Conservation (phyloP, 2,888 invertebrate species). For the Alsophila aescularia region DNA sequence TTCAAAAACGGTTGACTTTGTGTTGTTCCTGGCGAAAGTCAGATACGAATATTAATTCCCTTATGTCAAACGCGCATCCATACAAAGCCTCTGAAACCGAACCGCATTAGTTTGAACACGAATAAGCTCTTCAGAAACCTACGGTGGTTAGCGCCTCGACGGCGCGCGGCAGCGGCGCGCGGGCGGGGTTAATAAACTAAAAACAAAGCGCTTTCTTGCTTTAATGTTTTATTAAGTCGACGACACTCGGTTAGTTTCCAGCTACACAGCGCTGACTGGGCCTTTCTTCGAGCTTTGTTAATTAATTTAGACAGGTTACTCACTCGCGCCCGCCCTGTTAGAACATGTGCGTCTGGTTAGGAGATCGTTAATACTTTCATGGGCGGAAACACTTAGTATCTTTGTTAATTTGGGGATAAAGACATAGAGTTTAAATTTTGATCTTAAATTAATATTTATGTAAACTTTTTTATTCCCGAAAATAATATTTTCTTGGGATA, state of each 20-base stretch:
- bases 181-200: conserved; percentile 51
- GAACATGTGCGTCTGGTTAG: conserved; percentile 61
- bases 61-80: conserved; percentile 55
- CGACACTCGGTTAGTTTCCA: conserved; percentile 50
- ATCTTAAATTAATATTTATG: conserved; percentile 1
- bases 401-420: conserved; percentile 64
- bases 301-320: conserved; percentile 81
- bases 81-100: conserved; percentile 66
- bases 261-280: conserved; percentile 64
- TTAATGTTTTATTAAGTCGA: conserved; percentile 50
- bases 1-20: not conserved
- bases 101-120: conserved; percentile 75
- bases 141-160: conserved; percentile 57
- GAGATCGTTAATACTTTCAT: conserved; percentile 58
- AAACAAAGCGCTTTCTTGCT: conserved; percentile 62
- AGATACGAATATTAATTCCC: conserved; percentile 44
- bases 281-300: conserved; percentile 64
- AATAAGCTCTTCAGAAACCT: conserved; percentile 77
- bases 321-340: conserved; percentile 62
- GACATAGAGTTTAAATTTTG: conserved; percentile 51
- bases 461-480: too few species aligned
- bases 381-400: conserved; percentile 70
- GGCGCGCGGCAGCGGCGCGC: conserved; percentile 6
- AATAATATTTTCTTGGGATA: too few species aligned
- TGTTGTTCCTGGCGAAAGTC: conserved; percentile 5